Evolutionary conservation across 92 coral and sea anemone genomes (phyloP), one percentile per base, ranked within the genome.

Genomic region (Actinostola sp.): DNA sequence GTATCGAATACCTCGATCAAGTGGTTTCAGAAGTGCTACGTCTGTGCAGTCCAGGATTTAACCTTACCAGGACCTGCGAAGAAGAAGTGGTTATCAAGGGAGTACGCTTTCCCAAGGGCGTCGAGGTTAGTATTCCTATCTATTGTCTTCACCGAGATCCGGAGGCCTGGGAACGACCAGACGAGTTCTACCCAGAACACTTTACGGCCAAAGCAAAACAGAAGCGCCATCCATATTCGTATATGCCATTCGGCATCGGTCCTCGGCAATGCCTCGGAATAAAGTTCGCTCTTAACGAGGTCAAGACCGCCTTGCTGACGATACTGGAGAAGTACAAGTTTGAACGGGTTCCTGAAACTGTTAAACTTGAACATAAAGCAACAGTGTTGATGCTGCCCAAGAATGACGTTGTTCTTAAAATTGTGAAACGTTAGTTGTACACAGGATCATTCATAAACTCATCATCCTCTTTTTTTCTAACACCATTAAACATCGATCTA

Each of bases 71-170:
- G 12, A 51, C 49, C 21, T 88, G 93, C 67, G 36, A 72, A 14
- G 82, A 79, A 38, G 89, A 83, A 0, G 54, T 65, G 4, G 77
- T 61, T 6, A 67, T 67, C 52, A 88, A 79, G 1, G 89, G 89
- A 7, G 67, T 88, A 30, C 80, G 61, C 9, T 74, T 88, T 33
- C 83, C 85, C 8, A 62, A 78, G 64, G 89, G 93, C 8, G 63
- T 74, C 42, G 83, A 63, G 17, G 64, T 88, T 29, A 70, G 45
- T 34, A 59, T 88, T 10, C 89, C 89, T 1, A 32, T 48, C 15
- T 88, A 83, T 42, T 61, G 67, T 13, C 68, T 88, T n/a, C 93
- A 88, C 49, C 85, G 93, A 46, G 89, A 88, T 54, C 93, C 93
- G 15, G 78, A 88, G 31, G 36, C 67, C 30, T 88, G 93, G 93